Evolutionary conservation across 2,797 vertebrate genomes (phyloP), one percentile per base, ranked within the genome.

Genomic region (Oophaga sylvatica): DNA sequence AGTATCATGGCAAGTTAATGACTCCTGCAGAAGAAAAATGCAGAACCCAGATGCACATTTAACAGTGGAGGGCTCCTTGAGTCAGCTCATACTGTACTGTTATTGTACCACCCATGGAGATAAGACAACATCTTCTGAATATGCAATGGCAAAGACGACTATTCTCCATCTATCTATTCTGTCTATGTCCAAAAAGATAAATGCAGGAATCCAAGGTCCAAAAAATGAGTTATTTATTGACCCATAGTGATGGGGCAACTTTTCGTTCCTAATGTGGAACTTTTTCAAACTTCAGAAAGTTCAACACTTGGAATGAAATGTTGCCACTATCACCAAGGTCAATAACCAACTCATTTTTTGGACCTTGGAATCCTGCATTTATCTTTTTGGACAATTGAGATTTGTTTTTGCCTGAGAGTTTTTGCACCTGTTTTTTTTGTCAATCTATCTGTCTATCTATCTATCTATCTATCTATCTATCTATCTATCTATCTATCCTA

Each of bases 1-100:
- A 31, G 87, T n/a, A 53, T 56, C 81, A 80, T 41, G 63, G 81
- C 81, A 88, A 80, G 81, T 84, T 88, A 88, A 88, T 88, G 87
- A 88, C 56, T 88, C 87, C 45, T 80, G 76, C 65, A 80, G 62
- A 62, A 78, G 63, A 80, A 63, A 84, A 63, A 88, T 84, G 71
- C 45, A 71, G 48, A 78, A 56, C 75, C 63, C 81, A 88, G 81
- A 88, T 88, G 87, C 22, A 80, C 81, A 84, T 88, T 84, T 71
- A 84, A 84, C 81, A 88, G 87, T 81, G 78, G 87, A 83, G 87
- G 86, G 73, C 48, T 87, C 60, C 57, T 53, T 59, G 48, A 77
- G 80, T 70, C 87, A 78, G 62, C 75, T 60, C 78, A 68, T 62
- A 68, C 26, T 68, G 26, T 22, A 78, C 62, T 78, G 60, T 80